phyloP scores from a whole-genome alignment of 2,113 vertebrate genomes.

The Syngnathus scovelli region DNA sequence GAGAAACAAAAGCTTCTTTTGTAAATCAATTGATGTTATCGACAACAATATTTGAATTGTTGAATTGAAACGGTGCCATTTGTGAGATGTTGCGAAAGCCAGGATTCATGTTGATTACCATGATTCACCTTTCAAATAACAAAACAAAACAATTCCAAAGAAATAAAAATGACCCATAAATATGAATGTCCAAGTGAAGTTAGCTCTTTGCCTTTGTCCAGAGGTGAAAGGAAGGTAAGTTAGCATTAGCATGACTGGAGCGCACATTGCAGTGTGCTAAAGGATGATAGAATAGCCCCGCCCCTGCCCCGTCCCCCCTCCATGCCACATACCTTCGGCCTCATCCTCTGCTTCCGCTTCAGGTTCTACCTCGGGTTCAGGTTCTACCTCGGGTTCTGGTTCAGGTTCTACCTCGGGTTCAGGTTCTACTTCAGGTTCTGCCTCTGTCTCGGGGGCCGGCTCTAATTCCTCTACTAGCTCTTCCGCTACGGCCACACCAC shows the following conservation, averaged over 20 bases:
- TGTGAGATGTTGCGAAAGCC: too few species aligned
- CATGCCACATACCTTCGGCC: constrained; percentile 78
- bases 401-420: constrained; percentile 59
- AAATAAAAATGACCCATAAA: background rate
- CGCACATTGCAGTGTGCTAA: constrained; percentile 44
- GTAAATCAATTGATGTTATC: too few species aligned
- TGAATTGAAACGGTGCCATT: too few species aligned
- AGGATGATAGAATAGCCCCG: constrained; percentile 65
- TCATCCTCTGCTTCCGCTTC: constrained; percentile 48
- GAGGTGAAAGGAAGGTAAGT: constrained; percentile 45
- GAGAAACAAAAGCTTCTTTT: too few species aligned
- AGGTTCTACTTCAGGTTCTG: constrained; percentile 62
- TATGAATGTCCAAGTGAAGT: background rate
- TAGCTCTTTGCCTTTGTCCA: constrained; percentile 8
- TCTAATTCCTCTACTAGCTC: constrained; percentile 72
- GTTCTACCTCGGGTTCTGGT: constrained; percentile 49
- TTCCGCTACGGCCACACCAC: constrained; percentile 69
- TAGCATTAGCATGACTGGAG: constrained; percentile 52
- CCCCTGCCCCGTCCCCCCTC: too few species aligned
- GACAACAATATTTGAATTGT: too few species aligned
- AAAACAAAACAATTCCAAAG: too few species aligned
- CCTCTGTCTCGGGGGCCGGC: constrained; percentile 68
- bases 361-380: constrained; percentile 39
- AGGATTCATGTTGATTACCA: too few species aligned
- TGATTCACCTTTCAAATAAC: too few species aligned